A percentile compares a stretch with the other conserved stretches of the same genome.
Conservation (phyloP, 2,113 vertebrate genomes). For the Amphiprion percula region DNA sequence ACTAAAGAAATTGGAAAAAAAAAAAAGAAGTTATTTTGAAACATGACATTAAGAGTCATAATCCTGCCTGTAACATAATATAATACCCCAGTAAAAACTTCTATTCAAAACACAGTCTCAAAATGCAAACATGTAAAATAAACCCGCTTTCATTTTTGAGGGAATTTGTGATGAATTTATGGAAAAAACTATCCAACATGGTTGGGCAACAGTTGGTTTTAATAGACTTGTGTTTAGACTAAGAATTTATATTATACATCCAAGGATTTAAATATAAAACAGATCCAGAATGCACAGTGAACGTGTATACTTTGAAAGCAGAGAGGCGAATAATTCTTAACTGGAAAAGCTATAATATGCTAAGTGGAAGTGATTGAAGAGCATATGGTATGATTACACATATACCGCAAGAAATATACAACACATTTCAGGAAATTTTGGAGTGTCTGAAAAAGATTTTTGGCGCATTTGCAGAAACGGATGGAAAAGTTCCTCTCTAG, state of each 20-base stretch:
- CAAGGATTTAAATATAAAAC: conserved; percentile 4
- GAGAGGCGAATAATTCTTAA: neutral
- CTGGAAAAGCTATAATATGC: neutral
- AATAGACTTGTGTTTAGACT: neutral
- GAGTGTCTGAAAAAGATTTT: neutral
- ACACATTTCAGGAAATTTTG: neutral
- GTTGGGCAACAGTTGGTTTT: neutral
- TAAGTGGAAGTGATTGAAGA: neutral
- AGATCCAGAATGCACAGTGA: neutral
- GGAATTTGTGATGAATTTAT: neutral
- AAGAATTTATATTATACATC: too few relatives aligned
- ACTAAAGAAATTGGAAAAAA: neutral
- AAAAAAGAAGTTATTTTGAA: too few relatives aligned
- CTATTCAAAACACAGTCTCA: too few relatives aligned
- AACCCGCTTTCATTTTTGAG: neutral
- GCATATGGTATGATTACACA: neutral
- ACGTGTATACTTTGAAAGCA: too few relatives aligned
- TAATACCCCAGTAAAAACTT: neutral
- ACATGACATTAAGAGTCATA: too few relatives aligned
- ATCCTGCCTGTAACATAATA: neutral
- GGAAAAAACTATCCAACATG: neutral
- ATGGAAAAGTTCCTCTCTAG: neutral
- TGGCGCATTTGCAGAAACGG: neutral
- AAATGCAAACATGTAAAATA: neutral
- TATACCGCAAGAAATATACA: neutral